These are phyloP conservation scores for Akabosia matsudoensis DNA, from an alignment of 1,140 invertebrate genomes.

Conservation along the genomic window DNA sequence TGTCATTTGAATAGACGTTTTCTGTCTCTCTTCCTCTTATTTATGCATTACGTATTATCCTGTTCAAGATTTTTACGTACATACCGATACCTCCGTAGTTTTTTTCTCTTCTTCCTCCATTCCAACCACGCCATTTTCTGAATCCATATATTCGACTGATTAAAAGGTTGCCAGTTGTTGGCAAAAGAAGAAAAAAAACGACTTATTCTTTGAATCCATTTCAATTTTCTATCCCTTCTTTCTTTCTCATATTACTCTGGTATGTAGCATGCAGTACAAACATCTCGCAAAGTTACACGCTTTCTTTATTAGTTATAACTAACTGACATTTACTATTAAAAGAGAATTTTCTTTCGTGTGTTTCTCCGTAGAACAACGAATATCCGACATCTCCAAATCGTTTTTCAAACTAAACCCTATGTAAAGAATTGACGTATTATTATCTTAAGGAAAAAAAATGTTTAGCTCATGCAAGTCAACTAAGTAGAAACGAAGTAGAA, in stretches of 20 bases:
- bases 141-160: neutral
- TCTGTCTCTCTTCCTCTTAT: neutral
- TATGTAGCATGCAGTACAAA: neutral
- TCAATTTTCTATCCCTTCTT: neutral
- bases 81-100: neutral
- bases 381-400: neutral
- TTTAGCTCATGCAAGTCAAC: neutral
- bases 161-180: neutral
- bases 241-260: neutral
- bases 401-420: neutral
- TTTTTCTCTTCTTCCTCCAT: neutral
- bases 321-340: neutral
- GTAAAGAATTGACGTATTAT: neutral
- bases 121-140: neutral
- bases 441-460: neutral
- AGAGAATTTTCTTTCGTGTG: neutral
- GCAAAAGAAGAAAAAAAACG: neutral
- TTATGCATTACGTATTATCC: neutral
- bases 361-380: neutral
- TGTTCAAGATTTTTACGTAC: neutral
- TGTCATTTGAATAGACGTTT: neutral
- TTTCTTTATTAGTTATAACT: neutral
- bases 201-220: neutral
- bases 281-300: neutral
- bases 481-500: neutral